Percentiles rank a stretch among this genome's conserved stretches.
These are phyloP conservation scores for Danio tinwini DNA, from an alignment of 2,797 vertebrate genomes.

Conservation along the genomic window DNA sequence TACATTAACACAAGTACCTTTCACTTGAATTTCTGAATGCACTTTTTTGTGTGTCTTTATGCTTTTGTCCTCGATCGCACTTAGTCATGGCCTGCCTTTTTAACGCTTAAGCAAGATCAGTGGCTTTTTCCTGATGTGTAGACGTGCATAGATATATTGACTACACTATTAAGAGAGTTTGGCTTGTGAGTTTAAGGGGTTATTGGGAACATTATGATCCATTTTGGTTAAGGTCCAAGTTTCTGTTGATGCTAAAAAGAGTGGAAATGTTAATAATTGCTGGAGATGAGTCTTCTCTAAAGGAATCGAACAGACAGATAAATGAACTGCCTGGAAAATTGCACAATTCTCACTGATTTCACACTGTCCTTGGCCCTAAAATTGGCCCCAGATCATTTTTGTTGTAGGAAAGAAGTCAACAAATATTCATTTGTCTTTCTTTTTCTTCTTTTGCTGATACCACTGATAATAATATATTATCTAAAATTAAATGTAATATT, in stretches of 20 bases:
- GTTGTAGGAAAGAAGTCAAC: neutral
- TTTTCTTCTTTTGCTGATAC: neutral
- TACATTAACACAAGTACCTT: slow-evolving; percentile 48
- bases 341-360: neutral
- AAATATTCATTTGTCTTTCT: neutral
- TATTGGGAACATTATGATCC: slow-evolving; percentile 20
- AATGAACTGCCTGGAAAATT: neutral
- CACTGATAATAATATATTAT: neutral
- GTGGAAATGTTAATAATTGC: neutral
- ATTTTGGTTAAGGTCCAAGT: slow-evolving; percentile 20
- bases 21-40: slow-evolving; percentile 50
- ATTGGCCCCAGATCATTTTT: neutral
- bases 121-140: slow-evolving; percentile 65
- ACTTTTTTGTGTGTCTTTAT: slow-evolving; percentile 66
- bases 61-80: slow-evolving; percentile 68
- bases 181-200: slow-evolving; percentile 1
- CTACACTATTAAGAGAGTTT: slow-evolving; percentile 39
- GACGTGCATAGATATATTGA: slow-evolving; percentile 26
- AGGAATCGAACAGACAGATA: neutral
- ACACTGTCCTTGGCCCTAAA: slow-evolving; percentile 14
- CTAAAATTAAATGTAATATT: neutral
- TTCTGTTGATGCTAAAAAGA: neutral
- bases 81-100: slow-evolving; percentile 72
- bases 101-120: slow-evolving; percentile 79
- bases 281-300: neutral